Evolutionary conservation across 2,797 vertebrate genomes (phyloP).

Genomic region (Coluber constrictor): DNA sequence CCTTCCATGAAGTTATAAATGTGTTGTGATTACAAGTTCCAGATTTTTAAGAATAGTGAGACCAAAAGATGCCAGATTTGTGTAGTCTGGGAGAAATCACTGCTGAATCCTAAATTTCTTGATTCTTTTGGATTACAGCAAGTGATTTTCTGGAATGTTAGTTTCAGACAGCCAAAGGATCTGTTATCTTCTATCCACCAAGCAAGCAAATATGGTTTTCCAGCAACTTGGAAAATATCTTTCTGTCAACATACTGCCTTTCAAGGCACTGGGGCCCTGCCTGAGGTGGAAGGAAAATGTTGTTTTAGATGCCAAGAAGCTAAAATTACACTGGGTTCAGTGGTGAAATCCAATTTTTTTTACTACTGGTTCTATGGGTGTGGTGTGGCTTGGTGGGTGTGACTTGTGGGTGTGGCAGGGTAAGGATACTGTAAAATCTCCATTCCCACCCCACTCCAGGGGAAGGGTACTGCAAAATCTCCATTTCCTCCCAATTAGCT

Average conservation of each 20-base stretch:
- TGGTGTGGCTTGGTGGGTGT: no score
- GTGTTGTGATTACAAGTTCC: background rate
- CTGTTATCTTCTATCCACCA: background rate
- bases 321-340: background rate
- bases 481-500: no score
- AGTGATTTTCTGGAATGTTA: no score
- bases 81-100: background rate
- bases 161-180: background rate
- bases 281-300: background rate
- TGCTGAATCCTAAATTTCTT: background rate
- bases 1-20: background rate
- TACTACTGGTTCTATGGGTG: no score
- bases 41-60: background rate
- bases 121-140: background rate
- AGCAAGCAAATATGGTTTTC: background rate
- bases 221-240: background rate
- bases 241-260: background rate
- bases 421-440: background rate
- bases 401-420: no score
- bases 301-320: background rate
- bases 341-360: no score
- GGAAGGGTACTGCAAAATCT: no score
- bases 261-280: accelerated
- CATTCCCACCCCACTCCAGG: no score
- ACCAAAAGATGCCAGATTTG: background rate